Conservation (phyloP, 2,888 invertebrate genomes). For the Aleiodes leptofemur region DNA sequence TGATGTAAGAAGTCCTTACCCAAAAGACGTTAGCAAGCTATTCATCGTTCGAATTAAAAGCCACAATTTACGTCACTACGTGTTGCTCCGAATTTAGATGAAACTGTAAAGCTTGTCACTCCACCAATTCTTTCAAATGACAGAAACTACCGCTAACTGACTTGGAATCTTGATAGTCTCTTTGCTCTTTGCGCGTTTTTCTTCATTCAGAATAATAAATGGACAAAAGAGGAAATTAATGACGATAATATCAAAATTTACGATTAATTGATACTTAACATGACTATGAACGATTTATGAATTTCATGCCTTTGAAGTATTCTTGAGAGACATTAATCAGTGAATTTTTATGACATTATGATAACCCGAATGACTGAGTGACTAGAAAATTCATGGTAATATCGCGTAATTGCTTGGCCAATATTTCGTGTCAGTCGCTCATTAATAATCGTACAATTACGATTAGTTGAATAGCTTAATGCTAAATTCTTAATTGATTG, state of each 20-base stretch:
- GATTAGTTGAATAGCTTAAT: slow-evolving; percentile 14
- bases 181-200: neutral
- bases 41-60: slow-evolving; percentile 25
- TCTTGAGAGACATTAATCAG: too few relatives aligned
- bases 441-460: slow-evolving; percentile 7
- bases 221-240: too few relatives aligned
- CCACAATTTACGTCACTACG: slow-evolving; percentile 16
- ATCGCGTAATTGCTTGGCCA: slow-evolving; percentile 9
- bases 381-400: neutral
- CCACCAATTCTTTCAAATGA: slow-evolving; percentile 7
- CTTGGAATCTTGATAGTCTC: neutral
- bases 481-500: neutral
- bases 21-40: slow-evolving; percentile 3
- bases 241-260: too few relatives aligned
- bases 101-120: slow-evolving; percentile 4
- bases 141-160: slow-evolving; percentile 7
- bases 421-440: slow-evolving; percentile 10
- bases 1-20: slow-evolving; percentile 26
- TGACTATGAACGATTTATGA: too few relatives aligned
- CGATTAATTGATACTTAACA: too few relatives aligned
- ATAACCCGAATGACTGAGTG: neutral
- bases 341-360: neutral
- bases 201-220: too few relatives aligned
- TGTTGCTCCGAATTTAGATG: slow-evolving; percentile 29
- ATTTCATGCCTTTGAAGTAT: too few relatives aligned